These are phyloP conservation scores for Teinopalpus imperialis DNA, from an alignment of 2,888 invertebrate species.

Conservation along the genomic window DNA sequence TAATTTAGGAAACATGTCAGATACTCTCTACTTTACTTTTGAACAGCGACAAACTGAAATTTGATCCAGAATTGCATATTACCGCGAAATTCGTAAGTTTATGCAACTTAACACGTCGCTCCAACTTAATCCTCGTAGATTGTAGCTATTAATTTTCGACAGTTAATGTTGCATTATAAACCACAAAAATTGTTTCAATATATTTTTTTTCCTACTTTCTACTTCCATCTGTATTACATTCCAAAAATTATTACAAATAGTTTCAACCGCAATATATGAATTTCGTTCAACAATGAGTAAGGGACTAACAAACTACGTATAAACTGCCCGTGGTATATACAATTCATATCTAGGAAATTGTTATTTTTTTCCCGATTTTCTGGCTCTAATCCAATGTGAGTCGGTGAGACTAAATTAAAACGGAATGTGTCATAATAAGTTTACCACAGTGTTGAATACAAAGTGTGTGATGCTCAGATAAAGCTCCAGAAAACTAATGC, in stretches of 20 bases:
- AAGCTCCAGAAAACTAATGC: slow-evolving; percentile 43
- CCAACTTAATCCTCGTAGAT: too few species aligned
- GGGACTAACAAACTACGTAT: slow-evolving; percentile 8
- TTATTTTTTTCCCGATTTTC: slow-evolving; percentile 54
- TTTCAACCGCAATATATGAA: background rate
- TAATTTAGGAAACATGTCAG: too few species aligned
- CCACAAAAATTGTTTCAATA: too few species aligned
- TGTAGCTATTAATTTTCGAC: too few species aligned
- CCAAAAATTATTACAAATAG: too few species aligned
- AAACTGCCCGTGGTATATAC: background rate
- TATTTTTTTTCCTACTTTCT: too few species aligned
- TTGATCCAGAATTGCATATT: too few species aligned
- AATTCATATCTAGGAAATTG: slow-evolving; percentile 35
- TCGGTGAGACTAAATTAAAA: slow-evolving; percentile 68
- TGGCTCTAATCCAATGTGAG: slow-evolving; percentile 66
- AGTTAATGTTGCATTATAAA: too few species aligned
- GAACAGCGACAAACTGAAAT: background rate
- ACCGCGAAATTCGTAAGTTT: too few species aligned
- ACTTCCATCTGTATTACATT: too few species aligned
- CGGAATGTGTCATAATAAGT: slow-evolving; percentile 71
- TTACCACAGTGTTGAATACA: slow-evolving; percentile 54
- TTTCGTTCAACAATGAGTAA: background rate
- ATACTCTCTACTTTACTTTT: background rate
- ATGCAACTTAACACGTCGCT: too few species aligned
- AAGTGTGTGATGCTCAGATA: slow-evolving; percentile 46